phyloP scores from a whole-genome alignment of 2,113 vertebrate species.

The Noctilio leporinus region DNA sequence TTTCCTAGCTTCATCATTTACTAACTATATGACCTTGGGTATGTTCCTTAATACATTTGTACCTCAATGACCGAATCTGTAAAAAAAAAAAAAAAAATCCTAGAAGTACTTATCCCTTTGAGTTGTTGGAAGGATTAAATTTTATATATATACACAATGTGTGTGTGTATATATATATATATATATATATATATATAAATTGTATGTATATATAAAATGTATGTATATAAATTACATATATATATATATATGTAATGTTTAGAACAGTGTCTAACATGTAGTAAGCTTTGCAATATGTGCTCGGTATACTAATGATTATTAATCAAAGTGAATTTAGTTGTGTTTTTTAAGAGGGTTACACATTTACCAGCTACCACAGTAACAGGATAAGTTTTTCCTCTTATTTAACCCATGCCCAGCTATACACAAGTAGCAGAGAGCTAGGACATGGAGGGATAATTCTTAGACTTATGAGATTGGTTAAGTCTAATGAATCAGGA shows the following conservation, averaged over 20 bases:
- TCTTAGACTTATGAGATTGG: neutral
- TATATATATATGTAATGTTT: neutral
- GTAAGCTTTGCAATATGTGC: neutral
- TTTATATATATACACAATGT: neutral
- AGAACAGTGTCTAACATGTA: neutral
- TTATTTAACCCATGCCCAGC: neutral
- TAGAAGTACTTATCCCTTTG: neutral
- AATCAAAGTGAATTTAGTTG: neutral
- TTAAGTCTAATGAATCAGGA: neutral
- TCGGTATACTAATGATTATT: neutral
- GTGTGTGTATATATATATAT: neutral
- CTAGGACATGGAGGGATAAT: neutral
- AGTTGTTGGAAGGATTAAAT: neutral
- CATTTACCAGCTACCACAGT: neutral
- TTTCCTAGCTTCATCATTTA: neutral
- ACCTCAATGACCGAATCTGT: neutral
- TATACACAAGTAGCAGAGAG: neutral
- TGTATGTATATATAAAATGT: no score
- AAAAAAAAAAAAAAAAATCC: conserved; percentile 36
- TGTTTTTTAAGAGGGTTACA: conserved; percentile 1
- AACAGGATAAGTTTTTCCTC: neutral
- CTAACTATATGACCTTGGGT: neutral
- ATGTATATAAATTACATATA: no score
- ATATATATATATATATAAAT: neutral
- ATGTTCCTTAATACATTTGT: conserved; percentile 14